Conservation (phyloP, 1,140 invertebrate species). For the Drosophila bipectinata region DNA sequence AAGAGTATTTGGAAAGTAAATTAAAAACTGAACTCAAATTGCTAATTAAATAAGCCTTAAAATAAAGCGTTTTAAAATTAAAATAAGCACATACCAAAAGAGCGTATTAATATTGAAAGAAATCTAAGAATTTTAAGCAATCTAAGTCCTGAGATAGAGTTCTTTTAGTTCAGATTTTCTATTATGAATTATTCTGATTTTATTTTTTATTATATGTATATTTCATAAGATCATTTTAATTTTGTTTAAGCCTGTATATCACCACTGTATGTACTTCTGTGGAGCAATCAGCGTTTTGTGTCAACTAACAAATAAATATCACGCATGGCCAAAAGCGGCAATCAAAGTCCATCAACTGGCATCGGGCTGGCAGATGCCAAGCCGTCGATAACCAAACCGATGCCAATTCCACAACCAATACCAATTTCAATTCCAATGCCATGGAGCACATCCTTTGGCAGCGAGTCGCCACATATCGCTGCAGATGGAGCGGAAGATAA, state of each 20-base stretch:
- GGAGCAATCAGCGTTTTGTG: constrained; percentile 68
- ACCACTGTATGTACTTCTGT: constrained; percentile 12
- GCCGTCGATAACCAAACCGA: constrained; percentile 53
- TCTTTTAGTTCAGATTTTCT: too few relatives aligned
- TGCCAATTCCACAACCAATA: constrained; percentile 7
- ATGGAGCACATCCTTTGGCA: constrained; percentile 44
- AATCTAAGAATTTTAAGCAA: too few relatives aligned
- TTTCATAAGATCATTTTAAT: background rate
- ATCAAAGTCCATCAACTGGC: constrained; percentile 75
- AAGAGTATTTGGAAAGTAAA: background rate
- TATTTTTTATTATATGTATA: background rate
- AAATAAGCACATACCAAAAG: too few relatives aligned
- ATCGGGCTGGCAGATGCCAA: constrained; percentile 68
- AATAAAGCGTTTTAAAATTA: too few relatives aligned
- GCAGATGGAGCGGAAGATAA: constrained; percentile 49
- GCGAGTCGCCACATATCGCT: constrained; percentile 49
- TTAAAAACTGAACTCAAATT: too few relatives aligned
- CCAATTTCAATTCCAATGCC: constrained; percentile 16
- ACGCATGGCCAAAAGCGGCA: constrained; percentile 81
- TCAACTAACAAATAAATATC: constrained; percentile 83
- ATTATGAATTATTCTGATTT: too few relatives aligned
- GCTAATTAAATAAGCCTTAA: too few relatives aligned
- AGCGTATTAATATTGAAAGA: too few relatives aligned
- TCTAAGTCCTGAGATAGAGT: too few relatives aligned
- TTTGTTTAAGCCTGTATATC: background rate